phyloP scores from a whole-genome alignment of 2,888 invertebrate species.

The Blastobasis lacticolella region DNA sequence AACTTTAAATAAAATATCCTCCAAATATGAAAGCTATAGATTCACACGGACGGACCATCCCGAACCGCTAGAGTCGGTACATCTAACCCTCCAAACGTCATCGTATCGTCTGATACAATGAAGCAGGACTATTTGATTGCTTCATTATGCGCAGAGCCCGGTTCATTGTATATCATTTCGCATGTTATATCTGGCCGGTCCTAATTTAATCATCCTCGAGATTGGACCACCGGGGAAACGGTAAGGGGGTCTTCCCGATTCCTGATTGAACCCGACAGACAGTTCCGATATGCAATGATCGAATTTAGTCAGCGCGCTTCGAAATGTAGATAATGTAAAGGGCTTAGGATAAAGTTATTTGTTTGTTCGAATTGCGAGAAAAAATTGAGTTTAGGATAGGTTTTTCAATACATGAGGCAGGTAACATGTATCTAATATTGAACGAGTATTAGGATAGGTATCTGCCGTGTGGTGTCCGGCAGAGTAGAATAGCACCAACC shows the following conservation, averaged over 20 bases:
- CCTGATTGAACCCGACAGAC: slow-evolving; percentile 52
- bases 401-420: too few species aligned
- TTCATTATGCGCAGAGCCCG: slow-evolving; percentile 65
- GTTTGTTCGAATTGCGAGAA: not conserved
- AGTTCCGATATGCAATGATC: slow-evolving; percentile 38
- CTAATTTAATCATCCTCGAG: slow-evolving; percentile 72
- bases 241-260: slow-evolving; percentile 53
- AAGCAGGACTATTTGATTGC: slow-evolving; percentile 61
- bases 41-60: too few species aligned
- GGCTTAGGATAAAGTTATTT: not conserved
- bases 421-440: too few species aligned
- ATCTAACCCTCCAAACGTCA: slow-evolving; percentile 1
- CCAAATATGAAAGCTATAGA: too few species aligned
- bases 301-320: not conserved
- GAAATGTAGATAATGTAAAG: not conserved
- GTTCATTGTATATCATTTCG: slow-evolving; percentile 70
- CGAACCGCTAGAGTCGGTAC: too few species aligned
- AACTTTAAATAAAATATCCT: too few species aligned
- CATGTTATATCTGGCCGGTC: slow-evolving; percentile 66
- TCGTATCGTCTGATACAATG: slow-evolving; percentile 44
- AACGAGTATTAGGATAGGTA: too few species aligned
- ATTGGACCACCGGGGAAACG: slow-evolving; percentile 67
- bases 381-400: not conserved
- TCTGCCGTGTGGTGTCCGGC: too few species aligned
- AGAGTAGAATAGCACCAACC: too few species aligned